Conservation (phyloP, 1,140 invertebrate species). For the Pachyrhynchus sulphureomaculatus region DNA sequence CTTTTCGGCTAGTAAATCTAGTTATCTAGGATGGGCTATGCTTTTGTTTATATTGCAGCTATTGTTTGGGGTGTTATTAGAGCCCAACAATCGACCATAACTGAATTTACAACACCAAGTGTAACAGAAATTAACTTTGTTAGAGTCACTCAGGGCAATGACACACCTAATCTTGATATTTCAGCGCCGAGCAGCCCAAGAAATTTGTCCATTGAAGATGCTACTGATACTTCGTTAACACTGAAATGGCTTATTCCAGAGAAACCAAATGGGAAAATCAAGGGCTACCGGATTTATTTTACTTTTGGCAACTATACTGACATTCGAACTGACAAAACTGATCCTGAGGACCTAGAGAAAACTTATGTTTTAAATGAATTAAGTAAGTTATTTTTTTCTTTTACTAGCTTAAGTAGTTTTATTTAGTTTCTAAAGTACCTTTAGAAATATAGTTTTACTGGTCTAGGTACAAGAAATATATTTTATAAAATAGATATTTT, state of each 20-base stretch:
- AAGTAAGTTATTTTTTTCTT: conserved; percentile 56
- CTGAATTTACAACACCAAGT: conserved; percentile 31
- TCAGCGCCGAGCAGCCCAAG: conserved; percentile 76
- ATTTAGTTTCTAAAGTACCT: background rate
- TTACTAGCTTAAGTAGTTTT: conserved; percentile 10
- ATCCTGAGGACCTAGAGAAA: conserved; percentile 52
- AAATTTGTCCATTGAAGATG: conserved; percentile 73
- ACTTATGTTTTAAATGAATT: conserved; percentile 61
- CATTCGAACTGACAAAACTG: conserved; percentile 59
- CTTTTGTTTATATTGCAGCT: conserved; percentile 42
- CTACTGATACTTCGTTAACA: conserved; percentile 74
- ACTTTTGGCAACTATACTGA: conserved; percentile 68
- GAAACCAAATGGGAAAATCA: conserved; percentile 68
- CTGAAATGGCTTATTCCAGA: conserved; percentile 78
- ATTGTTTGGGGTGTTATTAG: conserved; percentile 35
- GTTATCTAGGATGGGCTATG: conserved; percentile 45
- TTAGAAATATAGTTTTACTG: no score
- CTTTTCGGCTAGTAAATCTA: conserved; percentile 13
- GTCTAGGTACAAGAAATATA: no score
- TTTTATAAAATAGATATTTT: no score
- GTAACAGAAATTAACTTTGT: conserved; percentile 7
- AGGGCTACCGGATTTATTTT: conserved; percentile 71
- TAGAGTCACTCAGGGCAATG: conserved; percentile 26
- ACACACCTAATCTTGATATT: conserved; percentile 41
- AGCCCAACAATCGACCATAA: conserved; percentile 34